Base-by-base conservation (phyloP, 35 echinoderm and acorn worm species). In the Strongylocentrotus purpuratus region DNA sequence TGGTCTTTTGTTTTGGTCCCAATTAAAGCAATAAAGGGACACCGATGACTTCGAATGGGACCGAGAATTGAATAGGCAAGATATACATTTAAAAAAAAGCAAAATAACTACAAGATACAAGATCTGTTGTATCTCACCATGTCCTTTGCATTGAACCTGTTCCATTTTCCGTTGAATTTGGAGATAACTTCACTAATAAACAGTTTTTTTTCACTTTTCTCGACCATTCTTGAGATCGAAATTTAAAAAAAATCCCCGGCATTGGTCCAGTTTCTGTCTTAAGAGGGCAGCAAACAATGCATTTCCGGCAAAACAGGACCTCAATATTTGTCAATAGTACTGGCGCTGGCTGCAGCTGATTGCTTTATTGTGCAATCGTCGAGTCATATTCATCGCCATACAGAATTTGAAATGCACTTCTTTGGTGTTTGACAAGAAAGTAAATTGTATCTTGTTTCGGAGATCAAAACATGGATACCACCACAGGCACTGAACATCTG, bases 101-200 rank as follows among this genome's bases (percentile, higher is more conserved):
- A 47, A 13, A 91, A 46, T 9, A 41, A 45, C 25, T 11, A 46
- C 22, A 28, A 2, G 41, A 15, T 33, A 91, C 18, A 10, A 48
- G 46, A 31, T 33, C 28, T 46, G 50, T 46, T 31, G 71, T 52
- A 61, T 8, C 94, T 97, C 89, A 97, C 96, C 90, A 94, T 97
- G 96, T 85, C 35, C 31, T 32, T 97, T 87, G 95, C 96, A 97
- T 93, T 86, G 20, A 32, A 97, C 32, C 4, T 45, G 14, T 14
- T 97, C 96, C 96, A 97, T 97, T 61, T 46, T 47, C 4, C 65
- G 28, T 55, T 78, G 25, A 78, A 78, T 28, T 22, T n/a, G 25
- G 2, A 28, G 10, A 28, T 78, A 5, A 78, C 4, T n/a, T 25
- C 65, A 78, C 65, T 22, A 7, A 22, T 15, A n/a, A 78, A 78